These are phyloP conservation scores for Piaya cayana DNA, from an alignment of 2,113 vertebrate genomes.

Conservation along the genomic window DNA sequence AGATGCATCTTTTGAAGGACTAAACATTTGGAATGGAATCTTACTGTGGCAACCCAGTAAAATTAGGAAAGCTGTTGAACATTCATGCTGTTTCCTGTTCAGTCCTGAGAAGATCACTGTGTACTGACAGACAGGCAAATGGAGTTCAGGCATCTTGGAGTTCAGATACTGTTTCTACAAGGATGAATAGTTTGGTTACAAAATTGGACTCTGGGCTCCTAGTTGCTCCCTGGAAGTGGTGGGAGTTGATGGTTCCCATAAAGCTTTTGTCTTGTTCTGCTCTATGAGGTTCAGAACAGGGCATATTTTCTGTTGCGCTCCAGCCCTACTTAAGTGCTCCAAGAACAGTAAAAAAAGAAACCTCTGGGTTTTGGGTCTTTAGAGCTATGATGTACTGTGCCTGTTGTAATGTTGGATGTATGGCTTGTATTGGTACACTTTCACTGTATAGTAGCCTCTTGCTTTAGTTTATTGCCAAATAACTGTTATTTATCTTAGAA, in stretches of 20 bases:
- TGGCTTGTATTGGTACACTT: not conserved
- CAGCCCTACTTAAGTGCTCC: not conserved
- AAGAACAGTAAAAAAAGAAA: not conserved
- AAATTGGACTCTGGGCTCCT: not conserved
- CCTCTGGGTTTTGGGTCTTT: not conserved
- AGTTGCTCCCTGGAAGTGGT: not conserved
- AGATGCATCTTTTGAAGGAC: not conserved
- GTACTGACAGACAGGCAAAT: not conserved
- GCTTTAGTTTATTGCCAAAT: not conserved
- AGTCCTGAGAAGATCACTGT: not conserved
- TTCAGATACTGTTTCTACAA: not conserved
- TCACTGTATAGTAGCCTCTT: not conserved
- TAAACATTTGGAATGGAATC: not conserved
- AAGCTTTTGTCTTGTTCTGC: not conserved
- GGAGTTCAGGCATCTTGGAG: not conserved
- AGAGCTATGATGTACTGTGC: not conserved
- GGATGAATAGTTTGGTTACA: not conserved
- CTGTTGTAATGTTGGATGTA: not conserved
- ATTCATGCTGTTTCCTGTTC: not conserved
- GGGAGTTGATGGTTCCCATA: accelerated
- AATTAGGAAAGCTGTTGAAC: not conserved
- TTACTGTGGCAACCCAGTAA: not conserved
- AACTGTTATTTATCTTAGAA: not conserved
- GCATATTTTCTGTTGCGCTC: not conserved
- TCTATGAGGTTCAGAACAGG: not conserved